Percentiles rank a stretch among this genome's conserved stretches.
phyloP scores from a whole-genome alignment of 2,797 vertebrate species.

The Halcyon badia region DNA sequence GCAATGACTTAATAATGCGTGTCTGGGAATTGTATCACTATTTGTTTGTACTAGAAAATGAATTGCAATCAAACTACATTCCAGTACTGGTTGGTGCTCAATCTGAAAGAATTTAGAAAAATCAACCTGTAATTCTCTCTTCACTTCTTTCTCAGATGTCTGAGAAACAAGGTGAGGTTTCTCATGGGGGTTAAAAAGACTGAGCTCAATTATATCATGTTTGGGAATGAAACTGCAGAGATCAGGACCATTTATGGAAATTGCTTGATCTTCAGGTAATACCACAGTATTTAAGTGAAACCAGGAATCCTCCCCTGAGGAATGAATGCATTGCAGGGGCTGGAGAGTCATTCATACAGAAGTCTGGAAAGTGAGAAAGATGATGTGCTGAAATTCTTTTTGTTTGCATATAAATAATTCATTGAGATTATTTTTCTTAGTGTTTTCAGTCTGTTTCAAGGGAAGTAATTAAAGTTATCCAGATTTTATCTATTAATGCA shows the following conservation, averaged over 20 bases:
- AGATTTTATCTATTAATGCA: not conserved
- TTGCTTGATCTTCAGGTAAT: not conserved
- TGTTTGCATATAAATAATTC: not conserved
- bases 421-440: not conserved
- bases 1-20: not conserved
- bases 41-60: constrained; percentile 19
- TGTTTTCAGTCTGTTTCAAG: not conserved
- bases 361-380: not conserved
- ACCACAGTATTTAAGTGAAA: not conserved
- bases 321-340: not conserved
- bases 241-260: not conserved
- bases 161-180: not conserved
- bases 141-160: not conserved
- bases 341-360: not conserved
- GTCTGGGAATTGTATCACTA: not conserved
- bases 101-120: not conserved
- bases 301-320: not conserved
- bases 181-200: not conserved
- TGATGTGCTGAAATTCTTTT: not conserved
- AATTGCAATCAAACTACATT: not conserved
- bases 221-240: not conserved
- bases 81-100: not conserved
- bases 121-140: not conserved
- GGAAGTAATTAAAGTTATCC: not conserved
- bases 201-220: not conserved